Evolutionary conservation across 2,888 invertebrate species (phyloP).

Genomic region (Phorcus lineatus): DNA sequence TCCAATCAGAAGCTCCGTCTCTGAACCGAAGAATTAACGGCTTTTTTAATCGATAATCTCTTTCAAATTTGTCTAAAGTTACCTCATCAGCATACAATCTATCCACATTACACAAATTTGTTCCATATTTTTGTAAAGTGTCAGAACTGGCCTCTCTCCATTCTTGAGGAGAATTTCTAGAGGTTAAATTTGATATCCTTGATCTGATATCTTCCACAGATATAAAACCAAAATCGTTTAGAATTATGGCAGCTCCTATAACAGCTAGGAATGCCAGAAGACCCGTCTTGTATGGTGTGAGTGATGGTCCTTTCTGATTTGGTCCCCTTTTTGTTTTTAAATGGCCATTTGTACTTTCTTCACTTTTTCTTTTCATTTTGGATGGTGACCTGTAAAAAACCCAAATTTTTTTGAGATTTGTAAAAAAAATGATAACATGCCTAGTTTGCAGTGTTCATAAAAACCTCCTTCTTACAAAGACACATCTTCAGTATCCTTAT

Average conservation of each 20-base stretch:
- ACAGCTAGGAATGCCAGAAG: slow-evolving; percentile 8
- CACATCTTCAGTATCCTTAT: too few relatives aligned
- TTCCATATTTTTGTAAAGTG: slow-evolving; percentile 41
- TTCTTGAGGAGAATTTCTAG: slow-evolving; percentile 35
- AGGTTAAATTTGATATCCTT: neutral
- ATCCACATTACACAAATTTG: slow-evolving; percentile 58
- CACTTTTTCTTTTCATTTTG: neutral
- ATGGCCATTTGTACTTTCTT: neutral
- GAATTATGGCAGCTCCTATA: slow-evolving; percentile 3
- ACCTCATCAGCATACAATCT: slow-evolving; percentile 50
- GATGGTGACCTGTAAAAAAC: neutral
- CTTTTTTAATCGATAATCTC: slow-evolving; percentile 58
- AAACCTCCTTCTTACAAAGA: too few relatives aligned
- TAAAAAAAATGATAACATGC: too few relatives aligned
- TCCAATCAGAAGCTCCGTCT: slow-evolving; percentile 66
- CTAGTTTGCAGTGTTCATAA: too few relatives aligned
- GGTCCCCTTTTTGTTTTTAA: neutral
- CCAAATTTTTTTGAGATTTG: too few relatives aligned
- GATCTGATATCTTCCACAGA: neutral
- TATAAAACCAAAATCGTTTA: neutral
- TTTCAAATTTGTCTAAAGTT: slow-evolving; percentile 55
- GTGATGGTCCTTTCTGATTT: neutral
- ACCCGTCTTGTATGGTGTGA: neutral
- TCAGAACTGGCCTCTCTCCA: slow-evolving; percentile 55
- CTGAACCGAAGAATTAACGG: slow-evolving; percentile 65